phyloP scores from a whole-genome alignment of 2,113 vertebrate genomes.

The Lophotis ruficrista region DNA sequence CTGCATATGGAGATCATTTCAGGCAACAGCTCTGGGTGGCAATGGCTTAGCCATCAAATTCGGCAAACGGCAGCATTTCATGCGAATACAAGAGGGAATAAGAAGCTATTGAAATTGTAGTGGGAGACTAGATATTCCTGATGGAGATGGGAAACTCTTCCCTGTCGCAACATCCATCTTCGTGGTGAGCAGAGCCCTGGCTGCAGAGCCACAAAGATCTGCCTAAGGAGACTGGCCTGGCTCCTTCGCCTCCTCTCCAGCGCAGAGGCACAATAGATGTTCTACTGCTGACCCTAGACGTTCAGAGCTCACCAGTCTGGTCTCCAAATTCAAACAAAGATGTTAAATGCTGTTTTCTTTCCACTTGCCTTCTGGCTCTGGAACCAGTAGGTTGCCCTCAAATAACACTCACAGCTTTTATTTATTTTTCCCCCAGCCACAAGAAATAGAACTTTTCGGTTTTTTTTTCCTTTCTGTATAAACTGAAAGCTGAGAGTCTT shows the following conservation, averaged over 20 bases:
- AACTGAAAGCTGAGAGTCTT: background rate
- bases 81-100: background rate
- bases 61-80: background rate
- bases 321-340: slow-evolving; percentile 13
- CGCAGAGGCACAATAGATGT: background rate
- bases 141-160: background rate
- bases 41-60: background rate
- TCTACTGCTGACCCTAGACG: background rate
- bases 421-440: slow-evolving; percentile 4
- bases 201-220: background rate
- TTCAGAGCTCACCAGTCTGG: background rate
- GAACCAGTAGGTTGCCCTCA: slow-evolving; percentile 18
- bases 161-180: background rate
- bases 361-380: slow-evolving; percentile 37
- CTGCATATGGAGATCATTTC: background rate
- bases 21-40: background rate
- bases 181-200: background rate
- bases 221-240: background rate
- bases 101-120: background rate
- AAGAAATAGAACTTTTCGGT: background rate
- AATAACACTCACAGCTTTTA: slow-evolving; percentile 32
- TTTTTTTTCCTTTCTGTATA: background rate
- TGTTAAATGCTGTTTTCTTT: slow-evolving; percentile 30
- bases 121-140: background rate
- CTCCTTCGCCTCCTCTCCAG: background rate